A percentile compares a stretch with the other conserved stretches of the same genome.
These are phyloP conservation scores for Venturia canescens DNA, from an alignment of 1,140 invertebrate genomes.

Conservation along the genomic window DNA sequence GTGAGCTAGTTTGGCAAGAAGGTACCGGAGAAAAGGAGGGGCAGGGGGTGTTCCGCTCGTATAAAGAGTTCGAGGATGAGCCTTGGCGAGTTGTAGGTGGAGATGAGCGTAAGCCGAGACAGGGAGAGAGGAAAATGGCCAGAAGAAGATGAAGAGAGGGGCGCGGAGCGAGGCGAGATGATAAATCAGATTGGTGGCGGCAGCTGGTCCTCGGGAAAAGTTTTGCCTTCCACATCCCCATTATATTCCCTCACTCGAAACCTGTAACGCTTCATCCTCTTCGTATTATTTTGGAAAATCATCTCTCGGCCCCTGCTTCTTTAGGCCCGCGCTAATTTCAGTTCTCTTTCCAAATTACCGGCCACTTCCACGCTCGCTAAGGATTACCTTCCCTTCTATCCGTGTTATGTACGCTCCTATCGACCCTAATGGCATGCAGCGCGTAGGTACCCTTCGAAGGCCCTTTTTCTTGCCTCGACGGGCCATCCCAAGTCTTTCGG, in stretches of 20 bases:
- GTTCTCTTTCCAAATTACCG: conserved; percentile 65
- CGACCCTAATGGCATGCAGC: background rate
- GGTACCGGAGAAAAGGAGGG: background rate
- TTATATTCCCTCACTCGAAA: background rate
- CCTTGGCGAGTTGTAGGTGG: conserved; percentile 33
- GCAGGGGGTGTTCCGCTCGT: background rate
- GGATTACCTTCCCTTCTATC: background rate
- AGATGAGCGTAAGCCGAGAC: conserved; percentile 41
- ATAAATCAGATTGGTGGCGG: conserved; percentile 74
- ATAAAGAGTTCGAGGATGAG: conserved; percentile 7
- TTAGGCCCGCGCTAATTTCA: conserved; percentile 66
- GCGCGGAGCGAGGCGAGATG: conserved; percentile 53
- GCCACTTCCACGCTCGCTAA: conserved; percentile 65
- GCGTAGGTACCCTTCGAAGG: background rate
- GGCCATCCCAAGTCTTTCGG: conserved; percentile 3
- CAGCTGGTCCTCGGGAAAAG: conserved; percentile 73
- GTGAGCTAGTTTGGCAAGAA: conserved; percentile 9
- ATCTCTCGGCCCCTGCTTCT: conserved; percentile 69
- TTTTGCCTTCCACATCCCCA: conserved; percentile 57
- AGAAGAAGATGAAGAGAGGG: conserved; percentile 17
- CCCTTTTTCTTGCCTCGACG: background rate
- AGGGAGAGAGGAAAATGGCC: conserved; percentile 30
- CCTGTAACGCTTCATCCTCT: background rate
- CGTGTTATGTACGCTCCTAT: background rate
- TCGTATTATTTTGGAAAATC: conserved; percentile 74